These are phyloP conservation scores for Meda fulgida DNA, from an alignment of 2,797 vertebrate genomes.

Conservation along the genomic window DNA sequence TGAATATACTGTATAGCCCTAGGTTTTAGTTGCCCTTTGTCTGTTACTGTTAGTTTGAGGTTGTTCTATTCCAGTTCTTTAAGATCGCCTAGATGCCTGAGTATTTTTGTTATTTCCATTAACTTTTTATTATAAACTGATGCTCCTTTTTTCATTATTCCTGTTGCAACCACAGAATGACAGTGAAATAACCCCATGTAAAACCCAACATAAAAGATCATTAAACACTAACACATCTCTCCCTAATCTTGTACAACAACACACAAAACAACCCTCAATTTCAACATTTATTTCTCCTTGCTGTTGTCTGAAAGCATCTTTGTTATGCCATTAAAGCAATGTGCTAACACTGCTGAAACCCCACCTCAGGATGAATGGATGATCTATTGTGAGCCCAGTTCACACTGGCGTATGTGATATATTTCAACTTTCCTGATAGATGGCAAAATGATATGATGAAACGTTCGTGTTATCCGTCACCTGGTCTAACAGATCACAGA, in stretches of 20 bases:
- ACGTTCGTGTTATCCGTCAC: not conserved
- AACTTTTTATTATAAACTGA: not conserved
- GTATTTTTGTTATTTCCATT: not conserved
- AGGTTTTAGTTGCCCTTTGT: not conserved
- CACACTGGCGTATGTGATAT: not conserved
- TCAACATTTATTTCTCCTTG: not conserved
- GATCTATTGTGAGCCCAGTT: not conserved
- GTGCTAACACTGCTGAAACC: conserved; percentile 1
- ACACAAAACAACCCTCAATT: not conserved
- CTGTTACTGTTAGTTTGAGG: not conserved
- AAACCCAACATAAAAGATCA: not conserved
- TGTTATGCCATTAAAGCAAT: not conserved
- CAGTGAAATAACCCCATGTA: not conserved
- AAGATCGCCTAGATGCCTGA: not conserved
- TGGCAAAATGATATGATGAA: conserved; percentile 13
- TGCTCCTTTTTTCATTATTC: not conserved
- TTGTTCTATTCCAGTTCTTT: not conserved
- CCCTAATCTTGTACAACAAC: not conserved
- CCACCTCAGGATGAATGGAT: conserved; percentile 2
- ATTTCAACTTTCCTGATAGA: conserved; percentile 3
- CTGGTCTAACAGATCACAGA: conserved; percentile 49
- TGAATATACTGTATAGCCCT: not conserved
- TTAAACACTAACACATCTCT: not conserved
- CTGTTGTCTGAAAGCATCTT: not conserved
- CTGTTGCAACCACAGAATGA: not conserved